A percentile compares a stretch with the other conserved stretches of the same genome.
phyloP scores from a whole-genome alignment of 2,888 invertebrate genomes.

The Diarsia dahlii region DNA sequence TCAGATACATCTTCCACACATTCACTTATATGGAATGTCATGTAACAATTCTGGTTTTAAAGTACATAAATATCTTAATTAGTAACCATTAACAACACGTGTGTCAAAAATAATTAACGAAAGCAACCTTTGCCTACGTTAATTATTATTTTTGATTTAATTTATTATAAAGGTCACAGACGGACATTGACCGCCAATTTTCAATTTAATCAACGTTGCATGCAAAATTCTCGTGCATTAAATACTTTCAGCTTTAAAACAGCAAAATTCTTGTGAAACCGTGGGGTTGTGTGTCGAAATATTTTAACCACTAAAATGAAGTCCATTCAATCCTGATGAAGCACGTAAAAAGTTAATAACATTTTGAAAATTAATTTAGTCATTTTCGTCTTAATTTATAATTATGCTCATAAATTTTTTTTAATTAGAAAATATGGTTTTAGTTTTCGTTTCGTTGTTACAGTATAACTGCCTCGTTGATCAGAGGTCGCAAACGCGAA shows the following conservation, averaged over 20 bases:
- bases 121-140: no score
- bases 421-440: conserved; percentile 12
- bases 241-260: conserved; percentile 15
- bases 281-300: not conserved
- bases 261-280: conserved; percentile 2
- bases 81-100: not conserved
- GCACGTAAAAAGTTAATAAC: not conserved
- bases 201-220: conserved; percentile 35
- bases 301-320: not conserved
- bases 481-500: no score
- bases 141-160: not conserved
- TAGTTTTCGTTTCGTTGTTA: not conserved
- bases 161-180: conserved; percentile 25
- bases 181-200: conserved; percentile 21
- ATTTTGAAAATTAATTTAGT: conserved; percentile 26
- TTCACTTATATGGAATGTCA: not conserved
- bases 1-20: not conserved
- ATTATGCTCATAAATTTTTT: not conserved
- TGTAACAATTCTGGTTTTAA: not conserved
- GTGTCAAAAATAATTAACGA: not conserved
- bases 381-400: conserved; percentile 29
- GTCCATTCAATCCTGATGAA: not conserved
- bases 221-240: conserved; percentile 14
- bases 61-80: not conserved
- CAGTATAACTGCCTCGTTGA: no score